phyloP scores from a whole-genome alignment of 2,113 vertebrate genomes.

The Pterocles burchelli region DNA sequence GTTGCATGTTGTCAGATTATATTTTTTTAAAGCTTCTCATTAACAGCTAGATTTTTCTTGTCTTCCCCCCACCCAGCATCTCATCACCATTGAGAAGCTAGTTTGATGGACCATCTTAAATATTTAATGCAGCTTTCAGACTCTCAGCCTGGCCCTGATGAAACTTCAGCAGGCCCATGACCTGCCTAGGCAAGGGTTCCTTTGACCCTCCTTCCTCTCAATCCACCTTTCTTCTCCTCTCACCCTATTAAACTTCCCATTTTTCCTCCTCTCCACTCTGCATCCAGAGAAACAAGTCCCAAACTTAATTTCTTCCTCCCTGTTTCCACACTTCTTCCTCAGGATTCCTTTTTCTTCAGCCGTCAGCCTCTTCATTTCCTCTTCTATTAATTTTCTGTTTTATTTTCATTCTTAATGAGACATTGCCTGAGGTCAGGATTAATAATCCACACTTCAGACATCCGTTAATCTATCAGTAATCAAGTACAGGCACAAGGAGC shows the following conservation, averaged over 20 bases:
- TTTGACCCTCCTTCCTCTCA: neutral
- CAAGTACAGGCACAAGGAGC: rapidly evolving
- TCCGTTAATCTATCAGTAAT: neutral
- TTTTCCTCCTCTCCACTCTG: neutral
- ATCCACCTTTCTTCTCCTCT: neutral
- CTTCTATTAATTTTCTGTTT: neutral
- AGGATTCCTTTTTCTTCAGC: neutral
- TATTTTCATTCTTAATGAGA: constrained; percentile 8
- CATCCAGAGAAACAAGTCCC: neutral
- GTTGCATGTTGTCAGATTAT: neutral
- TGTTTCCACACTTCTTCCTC: neutral
- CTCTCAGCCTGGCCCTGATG: neutral
- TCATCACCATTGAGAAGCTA: neutral
- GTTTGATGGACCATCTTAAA: neutral
- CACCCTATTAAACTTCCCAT: neutral
- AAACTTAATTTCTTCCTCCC: neutral
- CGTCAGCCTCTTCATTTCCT: neutral
- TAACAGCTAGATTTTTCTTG: neutral
- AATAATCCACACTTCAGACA: neutral
- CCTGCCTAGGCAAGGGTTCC: neutral
- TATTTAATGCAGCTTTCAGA: constrained; percentile 28
- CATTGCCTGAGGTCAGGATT: neutral
- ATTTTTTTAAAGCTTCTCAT: neutral
- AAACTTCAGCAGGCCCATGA: neutral
- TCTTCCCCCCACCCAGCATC: neutral